Conservation (phyloP, 2,797 vertebrate genomes). For the Rhadinocentrus ornatus region DNA sequence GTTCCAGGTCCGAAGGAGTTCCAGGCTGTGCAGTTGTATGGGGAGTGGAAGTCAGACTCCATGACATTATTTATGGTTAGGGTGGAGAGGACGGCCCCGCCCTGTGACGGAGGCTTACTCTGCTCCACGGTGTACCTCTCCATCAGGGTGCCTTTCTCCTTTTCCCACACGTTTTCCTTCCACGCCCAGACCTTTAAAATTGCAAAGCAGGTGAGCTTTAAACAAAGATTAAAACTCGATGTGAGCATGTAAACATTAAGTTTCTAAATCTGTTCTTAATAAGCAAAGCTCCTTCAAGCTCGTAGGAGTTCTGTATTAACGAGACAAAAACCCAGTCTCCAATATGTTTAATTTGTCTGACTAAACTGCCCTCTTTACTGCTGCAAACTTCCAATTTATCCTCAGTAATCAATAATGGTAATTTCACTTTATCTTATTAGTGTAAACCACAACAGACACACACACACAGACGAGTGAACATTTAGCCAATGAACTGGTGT, state of each 20-base stretch:
- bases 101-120: slow-evolving; percentile 84
- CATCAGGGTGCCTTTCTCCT: slow-evolving; percentile 89
- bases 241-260: slow-evolving; percentile 14
- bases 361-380: slow-evolving; percentile 36
- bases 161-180: slow-evolving; percentile 96
- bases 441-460: slow-evolving; percentile 22
- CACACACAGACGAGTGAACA: slow-evolving; percentile 9
- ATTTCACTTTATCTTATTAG: slow-evolving; percentile 56
- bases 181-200: slow-evolving; percentile 93
- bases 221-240: slow-evolving; percentile 19
- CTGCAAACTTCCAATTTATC: slow-evolving; percentile 36
- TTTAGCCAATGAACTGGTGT: slow-evolving; percentile 33
- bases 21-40: slow-evolving; percentile 98
- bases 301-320: slow-evolving; percentile 1
- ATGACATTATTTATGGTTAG: slow-evolving; percentile 96
- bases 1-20: slow-evolving; percentile 93
- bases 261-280: slow-evolving; percentile 33
- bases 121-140: slow-evolving; percentile 95
- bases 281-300: slow-evolving; percentile 22
- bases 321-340: slow-evolving; percentile 11
- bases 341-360: slow-evolving; percentile 43
- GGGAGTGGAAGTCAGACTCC: slow-evolving; percentile 94
- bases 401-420: slow-evolving; percentile 60
- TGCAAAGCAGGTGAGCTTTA: slow-evolving; percentile 4
- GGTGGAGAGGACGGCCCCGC: slow-evolving; percentile 90